phyloP scores from a whole-genome alignment of 1,140 invertebrate genomes.

The Drosophila quadrilineata region DNA sequence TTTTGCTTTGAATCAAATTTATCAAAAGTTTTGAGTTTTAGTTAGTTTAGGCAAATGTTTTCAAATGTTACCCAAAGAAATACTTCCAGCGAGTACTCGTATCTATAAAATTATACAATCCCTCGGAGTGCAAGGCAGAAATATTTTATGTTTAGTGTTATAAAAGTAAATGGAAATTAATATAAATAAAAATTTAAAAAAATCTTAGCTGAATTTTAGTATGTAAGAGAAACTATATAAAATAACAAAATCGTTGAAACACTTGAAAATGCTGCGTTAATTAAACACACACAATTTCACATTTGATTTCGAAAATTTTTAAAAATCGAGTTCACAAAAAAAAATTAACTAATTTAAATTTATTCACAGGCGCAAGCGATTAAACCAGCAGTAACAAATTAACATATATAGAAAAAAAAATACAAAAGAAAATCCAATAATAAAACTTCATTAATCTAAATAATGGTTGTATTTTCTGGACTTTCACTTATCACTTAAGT shows the following conservation, averaged over 20 bases:
- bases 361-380: slow-evolving; percentile 69
- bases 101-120: no score
- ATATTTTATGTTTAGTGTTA: slow-evolving; percentile 42
- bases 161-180: slow-evolving; percentile 24
- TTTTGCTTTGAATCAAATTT: slow-evolving; percentile 3
- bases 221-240: slow-evolving; percentile 36
- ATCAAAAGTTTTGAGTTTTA: no score
- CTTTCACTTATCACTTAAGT: background rate
- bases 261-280: slow-evolving; percentile 18
- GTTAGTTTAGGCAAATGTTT: slow-evolving; percentile 41
- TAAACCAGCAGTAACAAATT: slow-evolving; percentile 62
- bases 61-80: no score
- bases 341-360: slow-evolving; percentile 21
- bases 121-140: slow-evolving; percentile 59
- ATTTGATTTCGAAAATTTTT: slow-evolving; percentile 40
- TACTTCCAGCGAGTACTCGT: no score
- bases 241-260: slow-evolving; percentile 24
- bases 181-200: slow-evolving; percentile 13
- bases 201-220: slow-evolving; percentile 65
- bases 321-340: slow-evolving; percentile 32
- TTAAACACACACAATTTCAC: slow-evolving; percentile 11
- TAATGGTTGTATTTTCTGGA: background rate
- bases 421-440: no score
- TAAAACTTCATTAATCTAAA: slow-evolving; percentile 70
- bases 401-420: slow-evolving; percentile 68